Conservation (phyloP, 2,888 invertebrate species). For the Pasiphila rectangulata region DNA sequence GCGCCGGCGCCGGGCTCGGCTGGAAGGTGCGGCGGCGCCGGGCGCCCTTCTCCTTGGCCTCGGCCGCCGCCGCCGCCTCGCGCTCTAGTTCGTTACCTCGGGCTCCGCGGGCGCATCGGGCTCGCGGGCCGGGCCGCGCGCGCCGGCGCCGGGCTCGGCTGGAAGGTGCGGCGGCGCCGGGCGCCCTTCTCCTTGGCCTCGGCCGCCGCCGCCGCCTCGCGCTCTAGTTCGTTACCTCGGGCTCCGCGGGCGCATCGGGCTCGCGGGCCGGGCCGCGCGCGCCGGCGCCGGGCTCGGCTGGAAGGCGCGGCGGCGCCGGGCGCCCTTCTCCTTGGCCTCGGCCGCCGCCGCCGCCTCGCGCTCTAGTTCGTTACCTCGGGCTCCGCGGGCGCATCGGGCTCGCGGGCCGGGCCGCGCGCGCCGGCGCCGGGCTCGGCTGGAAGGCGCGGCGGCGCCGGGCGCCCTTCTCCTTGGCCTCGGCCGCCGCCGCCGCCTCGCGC, state of each 20-base stretch:
- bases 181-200: slow-evolving; percentile 44
- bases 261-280: slow-evolving; percentile 73
- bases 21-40: slow-evolving; percentile 76
- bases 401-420: no score
- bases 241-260: slow-evolving; percentile 55
- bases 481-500: no score
- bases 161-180: slow-evolving; percentile 74
- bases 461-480: no score
- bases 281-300: slow-evolving; percentile 69
- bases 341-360: slow-evolving; percentile 57
- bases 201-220: slow-evolving; percentile 56
- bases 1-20: slow-evolving; percentile 65
- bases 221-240: slow-evolving; percentile 46
- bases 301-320: slow-evolving; percentile 72
- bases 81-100: slow-evolving; percentile 46
- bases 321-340: slow-evolving; percentile 42
- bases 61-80: slow-evolving; percentile 55
- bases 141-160: slow-evolving; percentile 66
- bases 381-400: no score
- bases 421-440: no score
- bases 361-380: no score
- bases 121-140: slow-evolving; percentile 73
- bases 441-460: no score
- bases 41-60: slow-evolving; percentile 41
- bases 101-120: slow-evolving; percentile 57